Percentiles rank a stretch among this genome's conserved stretches.
phyloP scores from a whole-genome alignment of 2,113 vertebrate genomes.

The Cacatua alba region DNA sequence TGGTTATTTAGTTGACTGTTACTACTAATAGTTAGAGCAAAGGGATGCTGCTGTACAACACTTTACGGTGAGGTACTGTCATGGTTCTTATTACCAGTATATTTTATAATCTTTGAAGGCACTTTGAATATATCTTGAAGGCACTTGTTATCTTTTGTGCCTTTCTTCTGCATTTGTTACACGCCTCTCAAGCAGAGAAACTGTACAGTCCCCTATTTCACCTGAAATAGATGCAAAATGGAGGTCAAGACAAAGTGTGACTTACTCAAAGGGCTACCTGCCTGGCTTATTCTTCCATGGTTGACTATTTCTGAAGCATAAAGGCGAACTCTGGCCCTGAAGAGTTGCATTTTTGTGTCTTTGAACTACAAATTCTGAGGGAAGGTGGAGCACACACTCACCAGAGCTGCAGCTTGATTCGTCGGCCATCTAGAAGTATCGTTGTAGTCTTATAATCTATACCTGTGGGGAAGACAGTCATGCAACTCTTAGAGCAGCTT shows the following conservation, averaged over 20 bases:
- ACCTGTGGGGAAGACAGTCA: conserved; percentile 67
- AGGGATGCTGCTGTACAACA: background rate
- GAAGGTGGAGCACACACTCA: conserved; percentile 34
- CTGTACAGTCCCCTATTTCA: background rate
- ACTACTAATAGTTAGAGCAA: background rate
- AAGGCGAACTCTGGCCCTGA: background rate
- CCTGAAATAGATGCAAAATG: background rate
- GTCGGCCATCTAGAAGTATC: conserved; percentile 85
- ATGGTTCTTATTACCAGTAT: background rate
- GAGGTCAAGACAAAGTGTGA: background rate
- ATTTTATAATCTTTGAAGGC: background rate
- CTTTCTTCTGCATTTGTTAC: background rate
- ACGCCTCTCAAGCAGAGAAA: background rate
- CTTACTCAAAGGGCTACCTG: background rate
- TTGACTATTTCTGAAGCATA: background rate
- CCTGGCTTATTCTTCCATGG: background rate
- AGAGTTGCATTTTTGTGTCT: background rate
- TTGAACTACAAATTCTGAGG: background rate
- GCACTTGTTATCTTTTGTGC: background rate
- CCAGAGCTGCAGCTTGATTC: conserved; percentile 90
- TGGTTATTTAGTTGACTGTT: background rate
- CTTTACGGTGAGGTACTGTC: background rate
- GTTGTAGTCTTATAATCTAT: conserved; percentile 89
- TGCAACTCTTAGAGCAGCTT: background rate
- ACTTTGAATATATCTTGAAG: background rate